Conservation (phyloP, 2,888 invertebrate species). For the Pheosia gnoma region DNA sequence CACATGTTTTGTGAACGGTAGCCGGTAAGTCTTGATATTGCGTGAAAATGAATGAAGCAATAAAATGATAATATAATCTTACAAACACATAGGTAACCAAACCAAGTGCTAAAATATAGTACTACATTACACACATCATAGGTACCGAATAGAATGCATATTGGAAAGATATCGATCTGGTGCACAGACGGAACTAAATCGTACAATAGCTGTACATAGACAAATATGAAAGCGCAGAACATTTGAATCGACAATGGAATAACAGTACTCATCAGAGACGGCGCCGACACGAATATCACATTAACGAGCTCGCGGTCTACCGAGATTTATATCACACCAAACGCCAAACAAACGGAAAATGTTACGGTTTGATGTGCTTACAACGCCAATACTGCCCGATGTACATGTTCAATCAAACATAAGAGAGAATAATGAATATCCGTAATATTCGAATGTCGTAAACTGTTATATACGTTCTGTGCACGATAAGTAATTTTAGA, state of each 20-base stretch:
- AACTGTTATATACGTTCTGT: not conserved
- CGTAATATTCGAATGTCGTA: slow-evolving; percentile 2
- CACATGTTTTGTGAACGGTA: no score
- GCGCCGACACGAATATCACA: slow-evolving; percentile 82
- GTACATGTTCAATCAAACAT: not conserved
- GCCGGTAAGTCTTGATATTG: not conserved
- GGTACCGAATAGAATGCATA: slow-evolving; percentile 19
- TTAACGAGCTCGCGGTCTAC: slow-evolving; percentile 81
- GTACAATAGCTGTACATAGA: slow-evolving; percentile 62
- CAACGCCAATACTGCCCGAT: slow-evolving; percentile 1
- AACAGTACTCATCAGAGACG: slow-evolving; percentile 73
- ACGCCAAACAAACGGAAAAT: slow-evolving; percentile 48
- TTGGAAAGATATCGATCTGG: slow-evolving; percentile 47
- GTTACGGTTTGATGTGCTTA: slow-evolving; percentile 20
- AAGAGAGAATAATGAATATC: not conserved
- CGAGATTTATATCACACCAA: slow-evolving; percentile 78
- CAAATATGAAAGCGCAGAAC: slow-evolving; percentile 76
- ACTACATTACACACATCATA: slow-evolving; percentile 8
- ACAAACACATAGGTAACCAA: not conserved
- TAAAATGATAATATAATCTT: not conserved
- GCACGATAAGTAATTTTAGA: not conserved
- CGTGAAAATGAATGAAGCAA: not conserved
- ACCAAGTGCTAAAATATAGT: not conserved
- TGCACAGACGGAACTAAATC: slow-evolving; percentile 58
- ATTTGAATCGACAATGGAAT: slow-evolving; percentile 79